Evolutionary conservation across 2,113 vertebrate genomes (phyloP).

Genomic region (Xenopus laevis): DNA sequence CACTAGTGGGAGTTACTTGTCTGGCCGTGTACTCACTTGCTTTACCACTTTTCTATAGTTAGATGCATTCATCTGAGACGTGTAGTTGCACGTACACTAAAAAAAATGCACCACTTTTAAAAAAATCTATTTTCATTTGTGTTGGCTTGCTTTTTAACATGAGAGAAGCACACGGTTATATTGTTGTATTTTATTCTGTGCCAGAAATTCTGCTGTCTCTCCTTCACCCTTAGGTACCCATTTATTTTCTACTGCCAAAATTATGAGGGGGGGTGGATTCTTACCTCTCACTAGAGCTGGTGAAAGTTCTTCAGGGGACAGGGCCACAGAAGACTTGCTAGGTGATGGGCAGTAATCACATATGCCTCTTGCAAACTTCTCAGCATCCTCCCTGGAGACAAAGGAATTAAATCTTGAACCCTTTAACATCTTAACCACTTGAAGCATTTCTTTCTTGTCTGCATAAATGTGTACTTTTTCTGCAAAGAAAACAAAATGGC

Average conservation of each 20-base stretch:
- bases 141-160: no score
- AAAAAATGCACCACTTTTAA: no score
- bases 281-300: conserved; percentile 67
- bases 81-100: no score
- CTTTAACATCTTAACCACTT: conserved; percentile 89
- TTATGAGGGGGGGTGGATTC: background rate
- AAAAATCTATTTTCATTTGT: no score
- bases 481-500: conserved; percentile 47
- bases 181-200: background rate
- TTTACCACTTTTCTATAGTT: no score
- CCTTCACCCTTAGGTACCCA: no score
- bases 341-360: conserved; percentile 90
- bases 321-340: conserved; percentile 70
- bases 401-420: conserved; percentile 95
- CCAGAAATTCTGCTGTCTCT: no score
- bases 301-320: conserved; percentile 77
- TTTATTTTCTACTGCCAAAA: no score
- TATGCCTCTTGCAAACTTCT: conserved; percentile 90
- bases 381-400: conserved; percentile 84
- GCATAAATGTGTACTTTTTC: conserved; percentile 85
- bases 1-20: no score
- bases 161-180: background rate
- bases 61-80: no score
- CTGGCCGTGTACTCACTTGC: no score
- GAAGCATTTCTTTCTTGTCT: conserved; percentile 89